phyloP scores from a whole-genome alignment of 2,888 invertebrate species.

The Nematopogon swammerdamellus region DNA sequence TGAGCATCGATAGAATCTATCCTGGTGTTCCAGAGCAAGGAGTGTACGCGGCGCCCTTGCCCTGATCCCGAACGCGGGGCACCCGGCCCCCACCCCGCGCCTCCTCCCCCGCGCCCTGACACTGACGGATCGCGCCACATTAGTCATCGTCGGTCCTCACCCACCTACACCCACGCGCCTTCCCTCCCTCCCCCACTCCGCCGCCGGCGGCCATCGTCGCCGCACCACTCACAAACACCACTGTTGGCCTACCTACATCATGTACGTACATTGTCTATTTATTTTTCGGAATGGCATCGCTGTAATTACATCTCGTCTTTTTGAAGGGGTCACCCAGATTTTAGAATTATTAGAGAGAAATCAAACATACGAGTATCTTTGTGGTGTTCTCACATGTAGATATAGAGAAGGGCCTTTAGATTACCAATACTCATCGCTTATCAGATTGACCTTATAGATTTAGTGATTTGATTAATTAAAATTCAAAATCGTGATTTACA shows the following conservation, averaged over 20 bases:
- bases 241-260: background rate
- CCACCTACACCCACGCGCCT: conserved; percentile 11
- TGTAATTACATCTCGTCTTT: conserved; percentile 14
- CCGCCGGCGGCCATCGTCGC: conserved; percentile 20
- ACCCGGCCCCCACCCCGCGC: background rate
- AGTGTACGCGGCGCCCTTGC: background rate
- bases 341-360: too few species aligned
- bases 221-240: background rate
- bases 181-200: conserved; percentile 40
- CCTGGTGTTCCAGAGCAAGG: too few species aligned
- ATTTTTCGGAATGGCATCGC: conserved; percentile 57
- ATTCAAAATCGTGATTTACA: too few species aligned
- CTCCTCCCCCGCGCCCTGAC: conserved; percentile 51
- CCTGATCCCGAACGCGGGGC: background rate
- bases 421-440: too few species aligned
- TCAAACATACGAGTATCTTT: too few species aligned
- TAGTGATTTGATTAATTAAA: too few species aligned
- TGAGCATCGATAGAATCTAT: too few species aligned
- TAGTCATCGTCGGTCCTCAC: conserved; percentile 63
- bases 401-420: too few species aligned
- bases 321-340: too few species aligned
- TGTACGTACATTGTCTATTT: conserved; percentile 40
- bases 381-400: too few species aligned
- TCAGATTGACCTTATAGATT: too few species aligned
- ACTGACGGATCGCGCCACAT: conserved; percentile 68